Percentiles rank a stretch among this genome's conserved stretches.
These are phyloP conservation scores for Sus scrofa DNA, from an alignment of 2,113 vertebrate species.

Conservation along the genomic window T2T-Sscrofa CM000819.6:71816001-71816500, in stretches of 20 bases:
- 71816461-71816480: background rate
- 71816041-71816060: background rate
- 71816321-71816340: background rate
- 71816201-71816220: background rate
- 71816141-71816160: conserved; percentile 42
- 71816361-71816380: background rate
- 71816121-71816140: background rate
- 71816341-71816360: background rate
- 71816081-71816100: conserved; percentile 21
- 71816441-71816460: background rate
- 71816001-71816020: background rate
- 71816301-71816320: background rate
- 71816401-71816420: background rate
- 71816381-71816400: background rate
- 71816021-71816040: background rate
- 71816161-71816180: background rate
- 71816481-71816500: background rate
- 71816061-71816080: conserved; percentile 28
- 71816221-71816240: background rate
- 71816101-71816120: background rate
- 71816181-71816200: conserved; percentile 17
- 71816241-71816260: background rate
- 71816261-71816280: background rate
- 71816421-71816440: background rate
- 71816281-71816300: background rate